Evolutionary conservation across 2,797 vertebrate species (phyloP).

Genomic region (Ciconia nigra): DNA sequence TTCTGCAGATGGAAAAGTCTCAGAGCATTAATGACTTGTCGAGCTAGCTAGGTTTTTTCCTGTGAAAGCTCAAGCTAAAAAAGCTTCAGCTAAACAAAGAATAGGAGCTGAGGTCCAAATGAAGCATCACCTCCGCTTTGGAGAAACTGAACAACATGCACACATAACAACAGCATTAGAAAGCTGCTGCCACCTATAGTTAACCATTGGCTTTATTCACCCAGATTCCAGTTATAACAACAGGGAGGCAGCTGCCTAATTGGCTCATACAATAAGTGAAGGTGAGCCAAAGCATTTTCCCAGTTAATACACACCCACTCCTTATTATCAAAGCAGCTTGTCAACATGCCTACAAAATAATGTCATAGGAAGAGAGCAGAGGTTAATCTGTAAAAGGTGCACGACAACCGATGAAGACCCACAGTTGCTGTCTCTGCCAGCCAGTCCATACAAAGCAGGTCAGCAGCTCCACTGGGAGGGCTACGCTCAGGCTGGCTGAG

Average conservation of each 20-base stretch:
- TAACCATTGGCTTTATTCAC: background rate
- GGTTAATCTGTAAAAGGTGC: background rate
- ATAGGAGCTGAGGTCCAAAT: background rate
- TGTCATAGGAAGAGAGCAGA: background rate
- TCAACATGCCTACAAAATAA: background rate
- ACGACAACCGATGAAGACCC: background rate
- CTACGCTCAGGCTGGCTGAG: background rate
- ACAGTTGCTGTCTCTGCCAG: background rate
- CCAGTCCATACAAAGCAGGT: background rate
- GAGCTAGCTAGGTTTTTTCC: background rate
- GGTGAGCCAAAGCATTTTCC: background rate
- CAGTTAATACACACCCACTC: background rate
- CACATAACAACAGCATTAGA: background rate
- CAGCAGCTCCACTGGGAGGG: background rate
- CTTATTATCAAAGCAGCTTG: background rate
- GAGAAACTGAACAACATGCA: background rate
- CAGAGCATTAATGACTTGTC: background rate
- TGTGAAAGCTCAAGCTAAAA: background rate
- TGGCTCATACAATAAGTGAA: background rate
- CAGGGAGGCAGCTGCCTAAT: background rate
- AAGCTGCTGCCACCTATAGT: constrained; percentile 53
- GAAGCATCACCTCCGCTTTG: background rate
- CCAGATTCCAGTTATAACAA: background rate
- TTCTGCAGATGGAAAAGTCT: background rate
- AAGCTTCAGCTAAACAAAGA: background rate